Evolutionary conservation across 2,797 vertebrate genomes (phyloP).

Genomic region (Tadarida brasiliensis): DNA sequence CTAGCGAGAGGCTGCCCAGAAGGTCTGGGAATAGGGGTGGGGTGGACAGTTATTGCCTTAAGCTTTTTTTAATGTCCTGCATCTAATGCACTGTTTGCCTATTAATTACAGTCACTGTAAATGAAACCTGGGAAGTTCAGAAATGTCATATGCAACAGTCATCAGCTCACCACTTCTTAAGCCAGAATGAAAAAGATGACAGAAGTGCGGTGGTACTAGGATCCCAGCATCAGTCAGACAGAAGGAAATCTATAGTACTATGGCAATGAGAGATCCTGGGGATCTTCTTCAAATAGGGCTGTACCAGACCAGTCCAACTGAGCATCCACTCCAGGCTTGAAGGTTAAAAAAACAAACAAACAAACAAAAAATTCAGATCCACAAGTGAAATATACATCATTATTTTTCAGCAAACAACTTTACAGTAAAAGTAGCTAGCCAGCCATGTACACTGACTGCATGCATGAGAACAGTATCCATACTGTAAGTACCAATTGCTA

Average conservation of each 20-base stretch:
- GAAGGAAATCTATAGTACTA: not conserved
- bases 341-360: not conserved
- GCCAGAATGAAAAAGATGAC: not conserved
- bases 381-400: not conserved
- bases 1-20: not conserved
- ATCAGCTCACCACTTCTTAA: not conserved
- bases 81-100: not conserved
- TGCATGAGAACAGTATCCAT: not conserved
- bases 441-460: not conserved
- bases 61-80: constrained; percentile 2
- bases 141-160: not conserved
- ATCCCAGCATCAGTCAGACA: not conserved
- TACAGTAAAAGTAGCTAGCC: not conserved
- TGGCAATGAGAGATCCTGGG: not conserved
- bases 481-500: not conserved
- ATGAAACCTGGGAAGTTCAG: constrained; percentile 47
- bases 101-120: not conserved
- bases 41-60: not conserved
- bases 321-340: not conserved
- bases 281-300: not conserved
- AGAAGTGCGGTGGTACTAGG: not conserved
- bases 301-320: not conserved
- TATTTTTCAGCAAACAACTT: not conserved
- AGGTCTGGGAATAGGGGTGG: not conserved
- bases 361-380: not conserved